phyloP scores from a whole-genome alignment of 2,888 invertebrate species.

The Hybos culiciformis region DNA sequence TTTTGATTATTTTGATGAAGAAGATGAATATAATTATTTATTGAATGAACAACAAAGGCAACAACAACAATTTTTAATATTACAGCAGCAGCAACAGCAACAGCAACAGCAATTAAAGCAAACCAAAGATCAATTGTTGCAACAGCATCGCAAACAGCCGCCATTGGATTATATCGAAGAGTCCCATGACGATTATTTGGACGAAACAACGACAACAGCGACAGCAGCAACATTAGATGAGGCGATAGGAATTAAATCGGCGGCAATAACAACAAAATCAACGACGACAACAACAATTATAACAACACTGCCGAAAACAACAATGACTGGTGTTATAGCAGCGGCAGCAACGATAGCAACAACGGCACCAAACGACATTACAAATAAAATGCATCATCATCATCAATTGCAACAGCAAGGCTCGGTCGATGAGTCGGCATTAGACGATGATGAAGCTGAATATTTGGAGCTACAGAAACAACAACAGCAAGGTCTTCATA shows the following conservation, averaged over 20 bases:
- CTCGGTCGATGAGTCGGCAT: conserved; percentile 21
- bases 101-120: conserved; percentile 11
- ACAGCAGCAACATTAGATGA: conserved; percentile 1
- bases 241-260: conserved; percentile 11
- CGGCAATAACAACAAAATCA: conserved; percentile 9
- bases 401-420: conserved; percentile 30
- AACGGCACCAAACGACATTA: conserved; percentile 2
- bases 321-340: conserved; percentile 3
- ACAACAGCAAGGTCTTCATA: conserved; percentile 14
- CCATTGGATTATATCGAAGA: conserved; percentile 24
- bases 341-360: conserved; percentile 6
- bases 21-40: conserved; percentile 34
- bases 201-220: conserved; percentile 17
- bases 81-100: conserved; percentile 17
- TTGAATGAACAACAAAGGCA: conserved; percentile 21
- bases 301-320: conserved; percentile 4
- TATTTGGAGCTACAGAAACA: conserved; percentile 21
- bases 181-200: conserved; percentile 24
- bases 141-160: conserved; percentile 15
- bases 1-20: conserved; percentile 35
- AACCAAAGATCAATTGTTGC: conserved; percentile 14
- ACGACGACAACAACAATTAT: too few species aligned
- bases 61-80: too few species aligned
- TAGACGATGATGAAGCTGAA: conserved; percentile 11
- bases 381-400: conserved; percentile 15